Evolutionary conservation across 2,113 vertebrate species (phyloP).

Genomic region (Ornithorhynchus anatinus): DNA sequence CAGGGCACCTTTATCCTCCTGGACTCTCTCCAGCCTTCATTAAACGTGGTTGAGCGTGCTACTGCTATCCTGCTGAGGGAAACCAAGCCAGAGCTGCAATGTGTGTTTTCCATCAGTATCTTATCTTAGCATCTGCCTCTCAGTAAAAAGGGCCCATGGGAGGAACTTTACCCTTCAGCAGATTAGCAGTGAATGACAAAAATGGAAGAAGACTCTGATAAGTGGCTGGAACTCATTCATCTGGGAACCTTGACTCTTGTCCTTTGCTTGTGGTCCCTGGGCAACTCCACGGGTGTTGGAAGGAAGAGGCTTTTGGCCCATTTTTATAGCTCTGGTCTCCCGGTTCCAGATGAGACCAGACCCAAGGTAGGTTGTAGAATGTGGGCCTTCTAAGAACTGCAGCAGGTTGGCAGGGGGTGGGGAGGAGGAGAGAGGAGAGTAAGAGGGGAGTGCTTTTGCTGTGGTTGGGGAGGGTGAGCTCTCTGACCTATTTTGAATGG

Average conservation of each 20-base stretch:
- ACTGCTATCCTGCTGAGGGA: too few species aligned
- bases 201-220: slow-evolving; percentile 20
- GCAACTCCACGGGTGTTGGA: not conserved
- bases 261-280: slow-evolving; percentile 6
- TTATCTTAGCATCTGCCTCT: slow-evolving; percentile 5
- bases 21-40: too few species aligned
- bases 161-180: slow-evolving; percentile 19
- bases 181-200: slow-evolving; percentile 15
- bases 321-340: slow-evolving; percentile 11
- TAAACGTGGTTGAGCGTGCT: too few species aligned
- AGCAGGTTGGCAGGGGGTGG: not conserved
- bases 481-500: too few species aligned
- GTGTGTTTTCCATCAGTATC: not conserved
- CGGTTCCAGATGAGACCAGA: too few species aligned
- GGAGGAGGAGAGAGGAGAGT: not conserved
- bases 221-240: not conserved
- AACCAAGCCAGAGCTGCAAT: too few species aligned
- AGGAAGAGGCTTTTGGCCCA: not conserved
- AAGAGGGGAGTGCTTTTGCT: not conserved
- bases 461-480: too few species aligned
- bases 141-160: not conserved
- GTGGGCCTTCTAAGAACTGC: too few species aligned
- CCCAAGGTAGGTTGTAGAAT: too few species aligned
- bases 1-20: too few species aligned
- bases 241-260: slow-evolving; percentile 2